Percentiles rank a stretch among this genome's conserved stretches.
phyloP scores from a whole-genome alignment of 2,113 vertebrate species.

The Callipepla squamata region DNA sequence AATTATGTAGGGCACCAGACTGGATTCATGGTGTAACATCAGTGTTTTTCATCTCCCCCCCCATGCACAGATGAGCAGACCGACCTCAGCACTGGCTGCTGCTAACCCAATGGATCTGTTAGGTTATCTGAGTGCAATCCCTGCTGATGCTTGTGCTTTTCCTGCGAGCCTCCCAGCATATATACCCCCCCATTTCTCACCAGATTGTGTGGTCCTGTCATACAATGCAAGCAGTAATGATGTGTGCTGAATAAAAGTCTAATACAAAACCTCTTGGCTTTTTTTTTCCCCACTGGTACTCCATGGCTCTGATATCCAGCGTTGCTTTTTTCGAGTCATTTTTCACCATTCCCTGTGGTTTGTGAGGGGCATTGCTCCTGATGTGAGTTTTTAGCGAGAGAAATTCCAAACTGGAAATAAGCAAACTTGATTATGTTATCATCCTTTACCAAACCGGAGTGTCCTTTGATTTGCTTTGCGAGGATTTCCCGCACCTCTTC shows the following conservation, averaged over 20 bases:
- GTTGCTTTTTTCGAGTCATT: fast-evolving
- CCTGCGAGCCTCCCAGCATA: not conserved
- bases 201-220: not conserved
- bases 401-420: not conserved
- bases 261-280: no score
- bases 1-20: not conserved
- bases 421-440: not conserved
- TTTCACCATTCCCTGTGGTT: not conserved
- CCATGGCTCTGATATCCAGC: not conserved
- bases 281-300: not conserved
- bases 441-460: not conserved
- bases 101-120: not conserved
- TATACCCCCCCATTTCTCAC: not conserved
- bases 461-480: not conserved
- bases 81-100: not conserved
- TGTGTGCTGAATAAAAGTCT: not conserved
- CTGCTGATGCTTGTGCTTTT: not conserved
- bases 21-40: fast-evolving
- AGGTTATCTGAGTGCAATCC: not conserved
- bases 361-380: not conserved
- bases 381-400: not conserved
- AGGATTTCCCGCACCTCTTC: not conserved
- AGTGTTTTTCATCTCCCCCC: not conserved
- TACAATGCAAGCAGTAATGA: not conserved
- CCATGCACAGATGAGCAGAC: fast-evolving